Percentiles rank a stretch among this genome's conserved stretches.
Conservation (phyloP, 1,140 invertebrate genomes). For the Orussus abietinus region DNA sequence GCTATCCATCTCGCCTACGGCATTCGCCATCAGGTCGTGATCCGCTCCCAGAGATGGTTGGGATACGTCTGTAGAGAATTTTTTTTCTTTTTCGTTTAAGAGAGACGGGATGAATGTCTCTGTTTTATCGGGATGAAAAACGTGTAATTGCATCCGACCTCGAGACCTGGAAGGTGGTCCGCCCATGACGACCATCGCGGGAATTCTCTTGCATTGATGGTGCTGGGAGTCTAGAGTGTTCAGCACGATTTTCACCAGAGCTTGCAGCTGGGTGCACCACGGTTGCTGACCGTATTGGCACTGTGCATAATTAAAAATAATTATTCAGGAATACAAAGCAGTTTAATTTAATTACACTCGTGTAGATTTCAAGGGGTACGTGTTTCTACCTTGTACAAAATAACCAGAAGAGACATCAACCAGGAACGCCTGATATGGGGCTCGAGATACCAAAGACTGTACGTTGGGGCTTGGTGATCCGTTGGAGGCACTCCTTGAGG, state of each 20-base stretch:
- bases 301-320: conserved; percentile 53
- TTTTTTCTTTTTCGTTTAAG: too few species aligned
- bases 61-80: conserved; percentile 67
- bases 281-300: conserved; percentile 88
- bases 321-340: conserved; percentile 13
- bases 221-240: conserved; percentile 90
- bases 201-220: conserved; percentile 78
- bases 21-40: conserved; percentile 55
- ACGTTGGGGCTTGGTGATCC: conserved; percentile 61
- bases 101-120: too few species aligned
- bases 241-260: conserved; percentile 85
- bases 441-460: conserved; percentile 86
- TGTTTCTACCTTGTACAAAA: conserved; percentile 86
- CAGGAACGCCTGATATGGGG: conserved; percentile 82
- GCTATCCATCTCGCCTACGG: conserved; percentile 48
- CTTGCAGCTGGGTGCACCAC: conserved; percentile 73
- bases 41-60: conserved; percentile 69
- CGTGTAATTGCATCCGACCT: too few species aligned
- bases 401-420: conserved; percentile 89
- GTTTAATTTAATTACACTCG: too few species aligned
- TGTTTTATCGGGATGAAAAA: too few species aligned
- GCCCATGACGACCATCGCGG: conserved; percentile 70
- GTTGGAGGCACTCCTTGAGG: conserved; percentile 41
- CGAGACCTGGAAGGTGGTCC: conserved; percentile 65
- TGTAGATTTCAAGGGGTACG: too few species aligned